Evolutionary conservation across 53 echinoderm and acorn worm genomes (phyloP).

Genomic region (Glandiceps talaboti): DNA sequence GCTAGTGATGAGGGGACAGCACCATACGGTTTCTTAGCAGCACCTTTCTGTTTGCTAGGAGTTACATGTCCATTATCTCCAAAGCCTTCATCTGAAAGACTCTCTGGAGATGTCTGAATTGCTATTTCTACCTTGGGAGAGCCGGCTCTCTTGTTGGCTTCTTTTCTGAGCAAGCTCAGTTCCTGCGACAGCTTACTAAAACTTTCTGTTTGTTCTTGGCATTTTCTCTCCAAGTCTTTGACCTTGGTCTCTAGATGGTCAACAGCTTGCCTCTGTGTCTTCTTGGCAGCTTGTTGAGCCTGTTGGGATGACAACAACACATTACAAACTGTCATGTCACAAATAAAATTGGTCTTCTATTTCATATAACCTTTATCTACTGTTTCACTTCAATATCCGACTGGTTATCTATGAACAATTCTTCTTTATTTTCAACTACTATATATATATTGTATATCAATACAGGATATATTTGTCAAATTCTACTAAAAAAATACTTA

Average conservation of each 20-base stretch:
- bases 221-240: constrained; percentile 74
- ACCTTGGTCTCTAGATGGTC: constrained; percentile 81
- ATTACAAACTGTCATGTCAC: not conserved
- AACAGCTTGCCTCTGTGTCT: constrained; percentile 68
- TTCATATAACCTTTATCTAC: no score
- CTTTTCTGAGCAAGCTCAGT: constrained; percentile 56
- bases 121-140: not conserved
- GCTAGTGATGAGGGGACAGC: not conserved
- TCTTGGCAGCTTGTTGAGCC: constrained; percentile 81
- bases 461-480: no score
- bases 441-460: no score
- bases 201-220: constrained; percentile 78
- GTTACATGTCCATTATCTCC: not conserved
- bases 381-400: no score
- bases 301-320: constrained; percentile 7
- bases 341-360: no score
- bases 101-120: not conserved
- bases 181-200: constrained; percentile 79
- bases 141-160: constrained; percentile 41
- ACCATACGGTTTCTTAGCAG: not conserved
- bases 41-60: not conserved
- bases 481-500: no score
- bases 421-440: no score
- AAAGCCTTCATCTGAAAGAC: not conserved
- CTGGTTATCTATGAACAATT: no score